Base-by-base conservation (phyloP, 2,113 vertebrate species). In the Mesocricetus auratus region DNA sequence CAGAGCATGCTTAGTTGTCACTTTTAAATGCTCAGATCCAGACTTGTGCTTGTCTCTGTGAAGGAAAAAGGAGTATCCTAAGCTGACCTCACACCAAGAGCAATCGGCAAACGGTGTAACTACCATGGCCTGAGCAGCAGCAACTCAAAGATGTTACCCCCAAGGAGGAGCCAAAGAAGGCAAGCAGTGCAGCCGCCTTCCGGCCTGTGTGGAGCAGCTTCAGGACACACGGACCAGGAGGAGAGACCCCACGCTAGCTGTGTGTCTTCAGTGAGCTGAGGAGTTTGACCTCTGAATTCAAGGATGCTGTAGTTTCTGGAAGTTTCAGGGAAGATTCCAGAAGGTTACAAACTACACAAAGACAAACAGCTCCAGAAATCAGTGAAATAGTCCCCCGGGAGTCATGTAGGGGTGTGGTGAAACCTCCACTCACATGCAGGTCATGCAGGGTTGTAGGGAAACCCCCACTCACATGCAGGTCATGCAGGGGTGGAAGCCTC, bases 331-430 rank as follows among this genome's bases (percentile, higher is more conserved):
- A 39, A 75, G 21, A 94, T 62, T 73, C 71, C 33, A 89, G 58
- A 93, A 89, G 89, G 31, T 50, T 69, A 17, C 5, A 36, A 85
- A 6, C 31, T 39, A 45, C 31, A 50, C 1, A 29, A 11, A 83
- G 66, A 91, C 85, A 91, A 90, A 78, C 11, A 58, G 13, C 29
- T 87, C 56, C 47, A 91, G 71, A 96, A 93, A 33, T 58, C 71
- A 78, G 33, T 16, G 50, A 39, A 42, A 91, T 3, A 7, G 68
- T 91, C 29, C 31, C 15, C 12, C 86, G 53, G 29, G 66, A 33
- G 62, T 69, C 62, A n/a, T n/a, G n/a, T n/a, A n/a, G n/a, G n/a
- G n/a, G n/a, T n/a, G n/a, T n/a, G n/a, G n/a, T 73, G 7, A 1
- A 56, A 33, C 86, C 75, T 66, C 29, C 26, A 53, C 5, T 16